phyloP scores from a whole-genome alignment of 2,888 invertebrate species.

The Noctua janthe region DNA sequence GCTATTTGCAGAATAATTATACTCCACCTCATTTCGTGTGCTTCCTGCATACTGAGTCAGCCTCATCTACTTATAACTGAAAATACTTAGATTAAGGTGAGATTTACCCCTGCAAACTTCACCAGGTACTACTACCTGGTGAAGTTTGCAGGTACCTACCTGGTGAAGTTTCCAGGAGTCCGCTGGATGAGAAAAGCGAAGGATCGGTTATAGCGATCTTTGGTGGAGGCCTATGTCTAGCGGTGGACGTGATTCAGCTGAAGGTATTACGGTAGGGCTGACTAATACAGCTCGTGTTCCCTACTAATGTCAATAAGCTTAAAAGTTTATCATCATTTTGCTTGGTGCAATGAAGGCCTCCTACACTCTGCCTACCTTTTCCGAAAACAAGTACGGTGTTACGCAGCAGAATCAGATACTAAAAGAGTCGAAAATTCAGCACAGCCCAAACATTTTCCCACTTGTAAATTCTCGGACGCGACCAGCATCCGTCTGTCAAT shows the following conservation, averaged over 20 bases:
- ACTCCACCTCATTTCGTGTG: too few species aligned
- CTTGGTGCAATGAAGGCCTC: not conserved
- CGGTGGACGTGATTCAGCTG: too few species aligned
- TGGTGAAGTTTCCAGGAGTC: too few species aligned
- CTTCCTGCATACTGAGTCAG: too few species aligned
- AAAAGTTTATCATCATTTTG: not conserved
- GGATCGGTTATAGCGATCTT: not conserved
- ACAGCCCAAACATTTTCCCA: not conserved
- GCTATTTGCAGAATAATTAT: too few species aligned
- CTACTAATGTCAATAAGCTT: not conserved
- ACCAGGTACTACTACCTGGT: too few species aligned
- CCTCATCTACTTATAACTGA: too few species aligned
- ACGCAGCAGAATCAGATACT: not conserved
- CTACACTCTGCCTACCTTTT: not conserved
- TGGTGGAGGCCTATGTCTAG: not conserved
- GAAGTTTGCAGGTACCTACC: too few species aligned
- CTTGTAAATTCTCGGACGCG: constrained; percentile 7
- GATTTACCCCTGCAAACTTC: too few species aligned
- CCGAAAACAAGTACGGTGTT: not conserved
- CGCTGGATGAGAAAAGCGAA: not conserved
- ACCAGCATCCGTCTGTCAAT: constrained; percentile 26
- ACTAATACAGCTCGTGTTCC: not conserved
- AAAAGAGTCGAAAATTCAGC: not conserved
- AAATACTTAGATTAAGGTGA: too few species aligned
- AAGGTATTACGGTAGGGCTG: not conserved